phyloP scores from a whole-genome alignment of 2,888 invertebrate genomes.

The Odontocerum albicorne region DNA sequence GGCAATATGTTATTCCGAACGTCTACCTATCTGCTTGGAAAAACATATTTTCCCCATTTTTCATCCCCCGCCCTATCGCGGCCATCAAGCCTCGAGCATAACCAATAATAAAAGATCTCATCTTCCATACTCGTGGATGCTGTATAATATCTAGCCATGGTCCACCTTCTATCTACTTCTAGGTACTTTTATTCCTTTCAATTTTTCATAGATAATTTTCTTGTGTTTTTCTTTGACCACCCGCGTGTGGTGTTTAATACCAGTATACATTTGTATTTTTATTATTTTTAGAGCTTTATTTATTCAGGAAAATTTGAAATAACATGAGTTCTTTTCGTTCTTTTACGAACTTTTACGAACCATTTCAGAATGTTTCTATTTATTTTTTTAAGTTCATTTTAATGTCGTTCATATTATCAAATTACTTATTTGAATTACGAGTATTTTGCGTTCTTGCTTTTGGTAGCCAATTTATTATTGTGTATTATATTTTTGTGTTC shows the following conservation, averaged over 20 bases:
- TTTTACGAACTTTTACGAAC: too few relatives aligned
- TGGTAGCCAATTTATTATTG: too few relatives aligned
- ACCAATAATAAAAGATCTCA: conserved; percentile 12
- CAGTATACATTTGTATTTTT: not conserved
- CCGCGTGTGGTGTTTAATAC: not conserved
- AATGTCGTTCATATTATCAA: too few relatives aligned
- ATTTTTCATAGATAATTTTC: conserved; percentile 37
- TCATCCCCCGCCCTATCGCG: conserved; percentile 1
- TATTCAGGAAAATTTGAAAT: too few relatives aligned
- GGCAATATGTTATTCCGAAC: conserved; percentile 2
- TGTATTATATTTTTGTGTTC: too few relatives aligned
- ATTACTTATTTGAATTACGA: too few relatives aligned
- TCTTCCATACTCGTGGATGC: not conserved
- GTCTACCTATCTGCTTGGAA: conserved; percentile 3
- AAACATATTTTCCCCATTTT: conserved; percentile 21
- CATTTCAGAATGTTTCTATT: too few relatives aligned
- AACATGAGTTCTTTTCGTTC: too few relatives aligned
- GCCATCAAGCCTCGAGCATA: conserved; percentile 8
- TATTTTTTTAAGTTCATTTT: too few relatives aligned
- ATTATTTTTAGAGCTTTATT: too few relatives aligned
- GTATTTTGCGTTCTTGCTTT: too few relatives aligned
- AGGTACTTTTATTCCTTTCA: conserved; percentile 32
- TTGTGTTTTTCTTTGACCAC: conserved; percentile 31
- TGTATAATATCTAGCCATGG: not conserved
- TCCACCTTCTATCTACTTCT: conserved; percentile 1